phyloP scores from a whole-genome alignment of 2,113 vertebrate genomes.

The Apus apus region DNA sequence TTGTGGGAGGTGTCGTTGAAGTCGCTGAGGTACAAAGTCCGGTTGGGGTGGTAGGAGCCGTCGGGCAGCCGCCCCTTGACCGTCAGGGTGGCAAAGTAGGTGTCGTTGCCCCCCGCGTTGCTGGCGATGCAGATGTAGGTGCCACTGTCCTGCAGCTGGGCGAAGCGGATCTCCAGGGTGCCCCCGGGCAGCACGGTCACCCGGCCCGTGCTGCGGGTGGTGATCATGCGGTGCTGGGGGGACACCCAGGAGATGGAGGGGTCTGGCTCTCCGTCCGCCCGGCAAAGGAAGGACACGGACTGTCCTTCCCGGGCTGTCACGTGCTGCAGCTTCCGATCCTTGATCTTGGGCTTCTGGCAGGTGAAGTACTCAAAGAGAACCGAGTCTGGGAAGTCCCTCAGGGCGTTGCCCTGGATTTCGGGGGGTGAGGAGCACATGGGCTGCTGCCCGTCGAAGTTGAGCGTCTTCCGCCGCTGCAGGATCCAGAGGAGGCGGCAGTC shows the following conservation, averaged over 20 bases:
- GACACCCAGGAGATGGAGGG: conserved; percentile 94
- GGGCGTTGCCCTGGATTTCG: conserved; percentile 88
- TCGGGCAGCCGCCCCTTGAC: conserved; percentile 81
- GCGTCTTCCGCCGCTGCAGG: conserved; percentile 92
- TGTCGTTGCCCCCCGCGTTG: conserved; percentile 96
- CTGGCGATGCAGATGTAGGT: conserved; percentile 98
- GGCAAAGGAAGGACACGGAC: conserved; percentile 89
- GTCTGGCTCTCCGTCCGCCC: conserved; percentile 89
- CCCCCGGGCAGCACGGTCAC: conserved; percentile 86
- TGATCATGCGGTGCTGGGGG: conserved; percentile 89
- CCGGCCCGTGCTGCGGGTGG: conserved; percentile 82
- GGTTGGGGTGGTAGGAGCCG: conserved; percentile 76
- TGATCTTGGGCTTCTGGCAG: conserved; percentile 94
- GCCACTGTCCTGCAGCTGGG: conserved; percentile 90
- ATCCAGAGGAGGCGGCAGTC: conserved; percentile 98
- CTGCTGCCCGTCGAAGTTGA: conserved; percentile 89
- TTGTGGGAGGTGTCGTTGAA: conserved; percentile 90
- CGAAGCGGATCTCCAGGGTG: conserved; percentile 88
- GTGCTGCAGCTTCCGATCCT: conserved; percentile 91
- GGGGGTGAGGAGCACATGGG: conserved; percentile 87
- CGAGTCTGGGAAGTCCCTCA: conserved; percentile 88
- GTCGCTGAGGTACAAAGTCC: conserved; percentile 84
- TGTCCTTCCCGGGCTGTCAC: conserved; percentile 86
- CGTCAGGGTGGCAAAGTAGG: conserved; percentile 92
- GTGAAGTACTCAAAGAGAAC: conserved; percentile 95